Percentiles rank a stretch among this genome's conserved stretches.
These are phyloP conservation scores for Nezara viridula DNA, from an alignment of 2,888 invertebrate species.

Conservation along the genomic window DNA sequence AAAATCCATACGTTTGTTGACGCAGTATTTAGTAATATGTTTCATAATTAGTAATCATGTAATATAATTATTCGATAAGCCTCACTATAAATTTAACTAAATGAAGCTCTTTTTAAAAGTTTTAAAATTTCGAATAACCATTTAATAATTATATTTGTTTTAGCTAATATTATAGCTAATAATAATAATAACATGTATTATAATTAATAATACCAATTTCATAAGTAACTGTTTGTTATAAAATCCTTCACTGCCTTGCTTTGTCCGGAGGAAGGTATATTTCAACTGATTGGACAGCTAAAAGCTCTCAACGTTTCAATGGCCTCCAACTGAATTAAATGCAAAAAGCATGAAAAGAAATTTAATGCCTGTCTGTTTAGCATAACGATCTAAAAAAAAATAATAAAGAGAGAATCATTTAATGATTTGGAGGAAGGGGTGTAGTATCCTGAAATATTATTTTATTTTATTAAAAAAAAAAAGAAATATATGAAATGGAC, in stretches of 20 bases:
- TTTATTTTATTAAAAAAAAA: too few species aligned
- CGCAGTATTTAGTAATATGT: too few species aligned
- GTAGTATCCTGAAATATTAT: neutral
- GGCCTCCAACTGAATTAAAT: slow-evolving; percentile 8
- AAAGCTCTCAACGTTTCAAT: slow-evolving; percentile 30
- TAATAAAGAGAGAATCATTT: neutral
- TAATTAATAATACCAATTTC: neutral
- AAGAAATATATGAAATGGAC: too few species aligned
- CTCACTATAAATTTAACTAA: too few species aligned
- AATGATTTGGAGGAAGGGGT: neutral
- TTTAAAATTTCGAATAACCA: too few species aligned
- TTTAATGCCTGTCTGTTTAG: slow-evolving; percentile 20
- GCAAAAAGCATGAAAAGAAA: slow-evolving; percentile 28
- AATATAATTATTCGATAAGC: too few species aligned
- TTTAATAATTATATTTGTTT: too few species aligned
- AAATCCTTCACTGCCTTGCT: neutral
- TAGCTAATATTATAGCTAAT: too few species aligned
- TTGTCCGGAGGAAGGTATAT: neutral
- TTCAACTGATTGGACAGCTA: slow-evolving; percentile 32
- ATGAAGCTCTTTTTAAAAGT: too few species aligned
- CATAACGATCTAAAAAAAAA: neutral
- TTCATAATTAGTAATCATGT: too few species aligned
- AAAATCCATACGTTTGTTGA: too few species aligned
- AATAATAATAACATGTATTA: too few species aligned
- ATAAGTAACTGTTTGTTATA: neutral